These are phyloP conservation scores for Halcyon senegalensis DNA, from an alignment of 2,113 vertebrate species.

Conservation along the genomic window DNA sequence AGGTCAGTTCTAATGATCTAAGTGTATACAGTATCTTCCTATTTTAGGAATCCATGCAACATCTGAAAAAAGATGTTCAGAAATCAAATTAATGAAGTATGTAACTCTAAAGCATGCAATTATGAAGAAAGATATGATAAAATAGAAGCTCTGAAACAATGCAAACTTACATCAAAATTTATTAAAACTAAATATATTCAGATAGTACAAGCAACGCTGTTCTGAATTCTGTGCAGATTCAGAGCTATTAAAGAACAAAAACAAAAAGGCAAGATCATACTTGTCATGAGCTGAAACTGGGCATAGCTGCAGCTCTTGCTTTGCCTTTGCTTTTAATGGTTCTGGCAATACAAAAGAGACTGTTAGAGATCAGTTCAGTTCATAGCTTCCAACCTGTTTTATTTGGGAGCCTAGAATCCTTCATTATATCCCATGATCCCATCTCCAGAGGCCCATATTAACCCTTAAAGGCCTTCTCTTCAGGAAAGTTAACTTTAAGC, in stretches of 20 bases:
- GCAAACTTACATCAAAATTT: neutral
- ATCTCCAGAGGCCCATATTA: neutral
- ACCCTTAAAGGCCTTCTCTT: neutral
- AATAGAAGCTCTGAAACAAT: neutral
- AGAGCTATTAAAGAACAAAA: neutral
- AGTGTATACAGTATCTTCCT: neutral
- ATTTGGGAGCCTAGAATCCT: neutral
- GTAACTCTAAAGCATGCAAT: neutral
- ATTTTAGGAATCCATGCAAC: neutral
- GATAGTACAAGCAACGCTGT: neutral
- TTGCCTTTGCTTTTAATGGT: neutral
- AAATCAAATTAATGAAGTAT: neutral
- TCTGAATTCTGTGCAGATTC: neutral
- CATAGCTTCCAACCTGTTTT: neutral
- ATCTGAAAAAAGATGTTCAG: neutral
- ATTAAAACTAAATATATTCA: neutral
- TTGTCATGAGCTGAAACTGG: neutral
- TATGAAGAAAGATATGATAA: neutral
- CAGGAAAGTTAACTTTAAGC: neutral
- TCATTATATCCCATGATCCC: neutral
- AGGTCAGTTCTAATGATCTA: neutral
- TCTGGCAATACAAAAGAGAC: neutral
- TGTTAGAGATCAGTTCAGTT: neutral
- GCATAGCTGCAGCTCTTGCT: neutral
- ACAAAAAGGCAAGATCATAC: fast-evolving